phyloP scores from a whole-genome alignment of 2,888 invertebrate genomes.

The Scaptomyza tumidula region DNA sequence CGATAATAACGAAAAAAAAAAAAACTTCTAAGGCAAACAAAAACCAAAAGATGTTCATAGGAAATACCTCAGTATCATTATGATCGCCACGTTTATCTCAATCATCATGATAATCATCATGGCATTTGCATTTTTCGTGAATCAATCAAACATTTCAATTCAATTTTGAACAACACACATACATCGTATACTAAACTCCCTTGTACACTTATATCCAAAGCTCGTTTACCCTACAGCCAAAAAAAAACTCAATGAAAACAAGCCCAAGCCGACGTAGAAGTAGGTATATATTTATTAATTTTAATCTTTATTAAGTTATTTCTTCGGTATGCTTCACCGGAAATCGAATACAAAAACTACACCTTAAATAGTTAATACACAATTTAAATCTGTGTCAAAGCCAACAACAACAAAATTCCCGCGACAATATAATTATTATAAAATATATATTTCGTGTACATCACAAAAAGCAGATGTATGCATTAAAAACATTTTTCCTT shows the following conservation, averaged over 20 bases:
- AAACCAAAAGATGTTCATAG: conserved; percentile 50
- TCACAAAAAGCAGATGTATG: no score
- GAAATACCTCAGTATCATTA: conserved; percentile 64
- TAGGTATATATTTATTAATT: background rate
- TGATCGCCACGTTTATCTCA: conserved; percentile 27
- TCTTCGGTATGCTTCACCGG: conserved; percentile 17
- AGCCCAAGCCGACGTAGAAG: conserved; percentile 1
- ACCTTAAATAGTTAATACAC: conserved; percentile 2
- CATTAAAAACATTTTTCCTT: conserved; percentile 10
- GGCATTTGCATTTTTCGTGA: conserved; percentile 73
- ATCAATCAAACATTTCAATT: conserved; percentile 69
- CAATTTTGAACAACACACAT: conserved; percentile 39
- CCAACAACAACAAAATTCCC: background rate
- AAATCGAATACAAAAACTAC: conserved; percentile 8
- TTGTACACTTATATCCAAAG: conserved; percentile 27
- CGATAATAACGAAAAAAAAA: conserved; percentile 57
- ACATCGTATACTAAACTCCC: conserved; percentile 36
- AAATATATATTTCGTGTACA: background rate
- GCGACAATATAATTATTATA: background rate
- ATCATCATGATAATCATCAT: conserved; percentile 26
- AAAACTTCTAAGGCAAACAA: conserved; percentile 61
- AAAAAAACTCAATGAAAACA: conserved; percentile 44
- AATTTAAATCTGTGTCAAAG: conserved; percentile 23
- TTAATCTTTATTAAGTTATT: background rate
- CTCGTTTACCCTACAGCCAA: conserved; percentile 38